Percentiles rank a stretch among this genome's conserved stretches.
Evolutionary conservation across 2,113 vertebrate genomes (phyloP).

Genomic region (Mastomys natalensis): DNA sequence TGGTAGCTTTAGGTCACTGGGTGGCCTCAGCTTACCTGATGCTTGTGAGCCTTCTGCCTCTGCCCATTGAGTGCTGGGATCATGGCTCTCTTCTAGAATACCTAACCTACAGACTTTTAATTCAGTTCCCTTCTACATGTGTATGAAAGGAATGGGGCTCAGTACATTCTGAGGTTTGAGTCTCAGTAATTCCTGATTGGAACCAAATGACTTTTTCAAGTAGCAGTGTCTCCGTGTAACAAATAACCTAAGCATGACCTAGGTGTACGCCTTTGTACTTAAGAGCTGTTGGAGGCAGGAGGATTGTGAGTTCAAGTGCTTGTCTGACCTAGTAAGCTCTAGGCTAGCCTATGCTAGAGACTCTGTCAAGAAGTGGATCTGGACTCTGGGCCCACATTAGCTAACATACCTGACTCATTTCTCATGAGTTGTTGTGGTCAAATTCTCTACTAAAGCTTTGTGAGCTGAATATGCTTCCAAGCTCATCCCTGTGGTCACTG

Average conservation of each 20-base stretch:
- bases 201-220: not conserved
- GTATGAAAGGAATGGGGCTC: not conserved
- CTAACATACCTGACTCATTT: not conserved
- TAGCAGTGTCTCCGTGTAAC: not conserved
- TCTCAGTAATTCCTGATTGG: not conserved
- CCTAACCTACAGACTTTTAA: not conserved
- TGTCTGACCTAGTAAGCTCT: not conserved
- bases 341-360: not conserved
- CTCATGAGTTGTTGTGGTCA: not conserved
- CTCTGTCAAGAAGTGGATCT: not conserved
- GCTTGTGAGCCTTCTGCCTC: not conserved
- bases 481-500: not conserved
- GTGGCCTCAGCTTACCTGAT: not conserved
- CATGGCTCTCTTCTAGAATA: not conserved
- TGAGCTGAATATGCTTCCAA: not conserved
- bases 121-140: not conserved
- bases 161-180: not conserved
- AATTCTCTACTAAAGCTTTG: not conserved
- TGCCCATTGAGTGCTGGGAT: not conserved
- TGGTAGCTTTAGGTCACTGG: not conserved
- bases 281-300: not conserved
- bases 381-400: not conserved
- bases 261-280: not conserved
- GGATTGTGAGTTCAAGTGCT: not conserved
- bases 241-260: not conserved